phyloP scores from a whole-genome alignment of 1,140 invertebrate genomes.

The Pseudomyrmex flavicornis region DNA sequence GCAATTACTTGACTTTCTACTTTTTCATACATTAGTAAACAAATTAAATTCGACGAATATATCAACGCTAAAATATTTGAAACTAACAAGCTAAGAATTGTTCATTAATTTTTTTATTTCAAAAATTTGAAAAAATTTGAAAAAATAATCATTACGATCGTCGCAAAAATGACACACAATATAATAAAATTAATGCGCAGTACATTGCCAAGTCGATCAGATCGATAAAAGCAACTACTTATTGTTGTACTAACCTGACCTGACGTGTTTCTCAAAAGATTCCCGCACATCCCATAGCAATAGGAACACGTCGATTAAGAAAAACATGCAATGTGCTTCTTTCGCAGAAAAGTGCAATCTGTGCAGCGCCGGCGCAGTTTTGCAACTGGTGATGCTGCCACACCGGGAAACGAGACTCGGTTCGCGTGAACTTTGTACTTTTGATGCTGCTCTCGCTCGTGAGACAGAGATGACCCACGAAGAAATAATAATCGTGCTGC shows the following conservation, averaged over 20 bases:
- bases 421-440: conserved; percentile 42
- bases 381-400: conserved; percentile 27
- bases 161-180: too few relatives aligned
- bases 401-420: conserved; percentile 19
- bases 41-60: too few relatives aligned
- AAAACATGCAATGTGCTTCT: conserved; percentile 8
- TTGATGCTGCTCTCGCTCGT: conserved; percentile 15
- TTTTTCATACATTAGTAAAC: too few relatives aligned
- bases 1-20: neutral
- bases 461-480: conserved; percentile 51
- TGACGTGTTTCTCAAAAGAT: conserved; percentile 4
- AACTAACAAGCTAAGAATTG: too few relatives aligned
- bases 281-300: neutral
- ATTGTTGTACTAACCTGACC: conserved; percentile 39
- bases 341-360: conserved; percentile 19
- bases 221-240: neutral
- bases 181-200: too few relatives aligned
- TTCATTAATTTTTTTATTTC: too few relatives aligned
- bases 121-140: too few relatives aligned
- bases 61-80: too few relatives aligned
- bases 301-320: neutral
- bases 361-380: neutral
- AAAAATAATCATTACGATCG: too few relatives aligned
- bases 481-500: neutral
- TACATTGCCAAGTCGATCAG: neutral